Conservation (phyloP, 2,888 invertebrate genomes). For the Cecidostiba fungosa region DNA sequence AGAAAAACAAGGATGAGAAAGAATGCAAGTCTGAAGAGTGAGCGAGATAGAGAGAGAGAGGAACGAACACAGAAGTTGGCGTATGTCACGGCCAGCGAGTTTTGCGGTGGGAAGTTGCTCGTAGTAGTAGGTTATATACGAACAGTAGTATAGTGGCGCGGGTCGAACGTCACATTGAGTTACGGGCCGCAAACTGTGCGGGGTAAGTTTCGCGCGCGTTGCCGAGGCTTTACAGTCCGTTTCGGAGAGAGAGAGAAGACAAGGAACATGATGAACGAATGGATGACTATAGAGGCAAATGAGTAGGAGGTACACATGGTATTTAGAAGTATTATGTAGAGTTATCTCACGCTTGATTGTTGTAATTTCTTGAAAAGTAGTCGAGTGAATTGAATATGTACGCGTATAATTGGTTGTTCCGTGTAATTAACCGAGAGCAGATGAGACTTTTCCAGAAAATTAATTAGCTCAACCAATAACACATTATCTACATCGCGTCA, state of each 20-base stretch:
- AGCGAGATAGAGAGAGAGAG: too few species aligned
- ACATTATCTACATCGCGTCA: background rate
- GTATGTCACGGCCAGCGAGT: slow-evolving; percentile 33
- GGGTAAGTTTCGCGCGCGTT: slow-evolving; percentile 64
- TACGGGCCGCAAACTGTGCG: slow-evolving; percentile 66
- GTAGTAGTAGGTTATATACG: background rate
- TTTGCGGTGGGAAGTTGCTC: background rate
- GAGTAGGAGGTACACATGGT: too few species aligned
- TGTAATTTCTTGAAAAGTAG: too few species aligned
- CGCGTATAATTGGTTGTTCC: too few species aligned
- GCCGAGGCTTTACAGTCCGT: slow-evolving; percentile 40
- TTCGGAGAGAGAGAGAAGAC: background rate
- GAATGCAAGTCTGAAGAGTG: background rate
- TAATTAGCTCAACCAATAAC: background rate
- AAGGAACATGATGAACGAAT: background rate
- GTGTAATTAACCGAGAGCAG: background rate
- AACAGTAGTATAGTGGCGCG: slow-evolving; percentile 46
- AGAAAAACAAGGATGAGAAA: background rate
- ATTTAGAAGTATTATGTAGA: too few species aligned
- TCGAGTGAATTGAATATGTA: too few species aligned
- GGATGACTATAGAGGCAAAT: background rate
- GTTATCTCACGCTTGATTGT: too few species aligned
- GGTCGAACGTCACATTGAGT: slow-evolving; percentile 71
- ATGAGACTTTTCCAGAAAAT: background rate
- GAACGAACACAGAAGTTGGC: slow-evolving; percentile 8